A percentile compares a stretch with the other conserved stretches of the same genome.
These are phyloP conservation scores for Volucella inanis DNA, from an alignment of 2,888 invertebrate genomes.

Conservation along the genomic window DNA sequence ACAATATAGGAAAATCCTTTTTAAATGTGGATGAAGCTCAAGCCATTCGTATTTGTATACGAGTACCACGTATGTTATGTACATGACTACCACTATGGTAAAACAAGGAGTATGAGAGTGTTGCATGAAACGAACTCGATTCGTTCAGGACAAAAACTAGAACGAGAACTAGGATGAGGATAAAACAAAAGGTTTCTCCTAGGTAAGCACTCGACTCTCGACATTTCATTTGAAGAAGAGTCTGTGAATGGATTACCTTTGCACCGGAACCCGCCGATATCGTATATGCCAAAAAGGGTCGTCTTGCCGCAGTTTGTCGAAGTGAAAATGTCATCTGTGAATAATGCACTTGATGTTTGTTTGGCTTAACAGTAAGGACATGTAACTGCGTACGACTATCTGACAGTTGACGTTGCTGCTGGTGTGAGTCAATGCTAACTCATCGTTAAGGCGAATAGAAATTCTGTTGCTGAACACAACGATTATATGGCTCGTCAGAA, in stretches of 20 bases:
- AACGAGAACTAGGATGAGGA: background rate
- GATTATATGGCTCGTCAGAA: slow-evolving; percentile 58
- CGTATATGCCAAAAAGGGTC: slow-evolving; percentile 42
- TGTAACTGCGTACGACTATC: slow-evolving; percentile 33
- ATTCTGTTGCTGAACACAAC: slow-evolving; percentile 18
- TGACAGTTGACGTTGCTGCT: slow-evolving; percentile 15
- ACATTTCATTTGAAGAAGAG: slow-evolving; percentile 52
- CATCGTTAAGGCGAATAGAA: slow-evolving; percentile 31
- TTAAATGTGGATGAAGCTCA: slow-evolving; percentile 40
- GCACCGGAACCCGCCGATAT: slow-evolving; percentile 30
- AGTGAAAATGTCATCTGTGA: slow-evolving; percentile 68
- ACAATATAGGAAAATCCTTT: slow-evolving; percentile 67
- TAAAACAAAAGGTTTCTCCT: slow-evolving; percentile 51
- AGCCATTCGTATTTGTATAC: too few relatives aligned
- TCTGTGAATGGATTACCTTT: slow-evolving; percentile 63
- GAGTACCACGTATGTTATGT: too few relatives aligned
- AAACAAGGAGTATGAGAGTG: too few relatives aligned
- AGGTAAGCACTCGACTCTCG: slow-evolving; percentile 36
- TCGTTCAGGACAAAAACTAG: too few relatives aligned
- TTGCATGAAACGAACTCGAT: too few relatives aligned
- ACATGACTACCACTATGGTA: too few relatives aligned
- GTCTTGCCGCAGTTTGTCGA: slow-evolving; percentile 32
- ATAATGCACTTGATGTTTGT: slow-evolving; percentile 72
- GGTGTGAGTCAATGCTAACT: slow-evolving; percentile 17
- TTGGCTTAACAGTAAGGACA: slow-evolving; percentile 62